Base-by-base conservation (phyloP, 2,888 invertebrate genomes). In the Frankliniella intonsa region DNA sequence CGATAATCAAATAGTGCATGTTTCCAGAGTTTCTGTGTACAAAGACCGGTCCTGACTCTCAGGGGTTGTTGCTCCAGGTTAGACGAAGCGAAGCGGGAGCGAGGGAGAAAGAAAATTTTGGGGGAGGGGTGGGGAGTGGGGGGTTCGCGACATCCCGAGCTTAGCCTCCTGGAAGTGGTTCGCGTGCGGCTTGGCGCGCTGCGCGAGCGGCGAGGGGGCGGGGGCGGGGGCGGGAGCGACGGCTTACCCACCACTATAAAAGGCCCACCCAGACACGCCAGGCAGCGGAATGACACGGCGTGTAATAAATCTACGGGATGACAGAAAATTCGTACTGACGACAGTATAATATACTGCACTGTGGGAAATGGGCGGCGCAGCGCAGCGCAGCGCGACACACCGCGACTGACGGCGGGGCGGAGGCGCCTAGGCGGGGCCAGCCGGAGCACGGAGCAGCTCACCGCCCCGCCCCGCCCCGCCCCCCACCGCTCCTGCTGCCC, bases 241-340 rank as follows among this genome's bases (percentile, higher is more conserved):
- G 38, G 38, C 38, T 38, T 38, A 38, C 38, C 38, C 25, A 25
- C 69, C 69, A 76, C 69, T n/a, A 25, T 22, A 76, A 55, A 11
- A 25, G 69, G 69, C 69, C n/a, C 69, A 76, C 9, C n/a, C 69
- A 19, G 65, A n/a, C 65, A 65, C 69, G 69, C 69, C 11, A 25
- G 69, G 22, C 22, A 22, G 69, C 10, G 69, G 25, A 25, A 76
- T 76, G 69, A 76, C 69, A 25, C 11, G 69, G 22, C 69, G 69
- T 10, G 69, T 25, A 76, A 76, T 76, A 76, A 76, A 76, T 76
- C 69, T 25, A 25, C 22, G 69, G 69, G 69, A 76, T 12, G 69
- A 76, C 69, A 76, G 22, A 76, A 76, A 76, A 76, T 76, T 76
- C 69, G 69, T 76, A 76, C 69, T 76, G 69, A 76, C 69, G 69